Conservation (phyloP, 2,797 vertebrate species). For the Enteromius anoplus region DNA sequence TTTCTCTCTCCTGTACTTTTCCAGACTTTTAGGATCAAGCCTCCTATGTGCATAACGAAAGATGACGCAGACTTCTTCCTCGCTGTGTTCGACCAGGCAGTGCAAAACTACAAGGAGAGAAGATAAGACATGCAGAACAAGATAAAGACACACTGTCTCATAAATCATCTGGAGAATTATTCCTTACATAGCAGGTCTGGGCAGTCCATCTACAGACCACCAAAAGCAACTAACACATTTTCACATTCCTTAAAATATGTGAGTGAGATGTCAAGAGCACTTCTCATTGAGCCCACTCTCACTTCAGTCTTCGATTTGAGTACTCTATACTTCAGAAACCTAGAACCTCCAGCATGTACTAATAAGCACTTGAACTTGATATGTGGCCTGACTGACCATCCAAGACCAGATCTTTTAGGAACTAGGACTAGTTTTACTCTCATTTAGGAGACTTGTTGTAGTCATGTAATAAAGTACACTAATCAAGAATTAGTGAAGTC, state of each 20-base stretch:
- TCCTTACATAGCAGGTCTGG: neutral
- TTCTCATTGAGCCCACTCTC: neutral
- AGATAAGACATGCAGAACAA: conserved; percentile 56
- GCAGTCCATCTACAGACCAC: neutral
- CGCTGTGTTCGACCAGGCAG: conserved; percentile 79
- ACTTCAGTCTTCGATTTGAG: too few species aligned
- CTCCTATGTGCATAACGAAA: conserved; percentile 90
- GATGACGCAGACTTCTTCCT: conserved; percentile 85
- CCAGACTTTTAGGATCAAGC: conserved; percentile 88
- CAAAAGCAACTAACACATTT: neutral
- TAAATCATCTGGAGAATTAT: neutral
- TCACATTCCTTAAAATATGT: neutral
- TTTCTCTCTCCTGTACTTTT: neutral
- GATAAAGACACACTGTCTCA: neutral
- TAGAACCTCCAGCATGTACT: neutral
- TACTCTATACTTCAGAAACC: neutral
- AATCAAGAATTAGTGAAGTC: neutral
- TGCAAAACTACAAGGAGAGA: conserved; percentile 77
- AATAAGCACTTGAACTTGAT: neutral
- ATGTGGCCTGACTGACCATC: neutral
- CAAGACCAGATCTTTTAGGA: neutral
- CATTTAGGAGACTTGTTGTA: too few species aligned
- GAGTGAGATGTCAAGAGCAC: neutral
- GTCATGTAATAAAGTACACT: neutral
- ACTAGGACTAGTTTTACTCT: neutral